Evolutionary conservation across 2,888 invertebrate genomes (phyloP), one percentile per base, ranked within the genome.

Genomic region (Lycophotia porphyrea): DNA sequence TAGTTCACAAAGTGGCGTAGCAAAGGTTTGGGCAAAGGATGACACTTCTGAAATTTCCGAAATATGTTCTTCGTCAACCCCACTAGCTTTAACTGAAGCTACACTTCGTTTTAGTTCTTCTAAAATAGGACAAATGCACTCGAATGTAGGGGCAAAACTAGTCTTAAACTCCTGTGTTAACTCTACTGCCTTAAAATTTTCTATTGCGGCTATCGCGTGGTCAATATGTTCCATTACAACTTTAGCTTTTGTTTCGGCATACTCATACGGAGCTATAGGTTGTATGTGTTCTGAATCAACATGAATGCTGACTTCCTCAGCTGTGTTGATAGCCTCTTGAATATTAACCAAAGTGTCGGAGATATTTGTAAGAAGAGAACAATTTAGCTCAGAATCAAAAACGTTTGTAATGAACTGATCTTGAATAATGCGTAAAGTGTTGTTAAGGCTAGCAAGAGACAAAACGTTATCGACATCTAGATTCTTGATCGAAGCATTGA

Each of bases 31-130:
- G 63, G 93, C 94, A 34, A 97, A 93, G 0, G 96, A 94, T 2
- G 96, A 94, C 61, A 88, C 87, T 0, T 96, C 95, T 13, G 96
- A 95, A 52, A 97, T 88, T 60, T 94, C 93, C 52, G 92, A 91
- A 52, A 93, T 31, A 77, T 92, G 88, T 78, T 94, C 93, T 71
- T 92, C 90, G 61, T 90, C 87, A 44, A 87, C 55, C 34, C 85
- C 87, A 84, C 73, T 84, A 31, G 90, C 39, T 91, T 90, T 88
- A 88, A 93, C 70, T 84, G 94, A 77, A 87, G 93, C 92, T 90
- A 97, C 71, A 91, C 88, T 92, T 21, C 87, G 90, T 90, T 93
- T 95, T 7, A 96, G 85, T 78, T 96, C 94, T 87, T 93, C 95
- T 85, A 96, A 88, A 77, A 93, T 86, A 3, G 96, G 96, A 74